These are phyloP conservation scores for Xiphophorus birchmanni DNA, from an alignment of 2,797 vertebrate species.

Conservation along the genomic window DNA sequence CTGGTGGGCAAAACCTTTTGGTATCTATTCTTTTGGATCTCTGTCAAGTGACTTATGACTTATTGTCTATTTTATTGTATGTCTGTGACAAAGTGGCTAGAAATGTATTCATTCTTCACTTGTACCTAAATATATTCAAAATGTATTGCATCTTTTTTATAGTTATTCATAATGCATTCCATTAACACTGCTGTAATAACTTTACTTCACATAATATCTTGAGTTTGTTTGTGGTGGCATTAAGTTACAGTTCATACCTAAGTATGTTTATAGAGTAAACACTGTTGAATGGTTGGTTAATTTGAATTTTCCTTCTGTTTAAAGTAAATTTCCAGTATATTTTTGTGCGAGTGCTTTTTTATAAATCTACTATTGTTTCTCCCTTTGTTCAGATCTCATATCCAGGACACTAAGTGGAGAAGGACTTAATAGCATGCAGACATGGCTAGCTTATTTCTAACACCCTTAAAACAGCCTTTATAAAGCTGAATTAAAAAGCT, in stretches of 20 bases:
- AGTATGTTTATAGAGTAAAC: neutral
- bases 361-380: neutral
- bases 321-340: neutral
- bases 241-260: neutral
- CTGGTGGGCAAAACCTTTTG: conserved; percentile 11
- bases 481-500: conserved; percentile 13
- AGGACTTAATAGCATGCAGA: neutral
- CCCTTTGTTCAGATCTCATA: neutral
- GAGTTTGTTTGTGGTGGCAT: neutral
- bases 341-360: neutral
- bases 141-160: neutral
- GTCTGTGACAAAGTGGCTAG: neutral
- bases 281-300: neutral
- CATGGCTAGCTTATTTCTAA: neutral
- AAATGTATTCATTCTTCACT: neutral
- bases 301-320: neutral
- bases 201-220: neutral
- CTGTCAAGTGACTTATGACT: neutral
- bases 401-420: neutral
- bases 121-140: neutral
- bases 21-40: neutral
- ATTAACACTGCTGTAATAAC: neutral
- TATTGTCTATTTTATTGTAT: neutral
- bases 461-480: conserved; percentile 25
- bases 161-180: neutral